These are phyloP conservation scores for Paedocypris micromegethes DNA, from an alignment of 2,797 vertebrate genomes.

Conservation along the genomic window DNA sequence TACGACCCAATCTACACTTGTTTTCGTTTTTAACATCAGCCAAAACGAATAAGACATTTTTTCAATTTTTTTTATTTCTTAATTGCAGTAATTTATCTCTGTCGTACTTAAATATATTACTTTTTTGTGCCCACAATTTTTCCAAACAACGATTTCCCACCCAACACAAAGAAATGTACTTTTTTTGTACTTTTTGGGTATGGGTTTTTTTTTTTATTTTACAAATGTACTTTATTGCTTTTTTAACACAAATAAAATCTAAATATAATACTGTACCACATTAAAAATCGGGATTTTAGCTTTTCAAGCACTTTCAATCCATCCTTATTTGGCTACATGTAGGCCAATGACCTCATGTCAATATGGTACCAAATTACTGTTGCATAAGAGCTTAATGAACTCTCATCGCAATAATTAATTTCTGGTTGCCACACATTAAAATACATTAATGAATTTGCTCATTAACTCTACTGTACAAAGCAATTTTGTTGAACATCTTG, in stretches of 20 bases:
- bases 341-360: constrained; percentile 49
- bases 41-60: too few relatives aligned
- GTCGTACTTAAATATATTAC: too few relatives aligned
- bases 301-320: constrained; percentile 37
- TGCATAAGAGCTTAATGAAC: constrained; percentile 54
- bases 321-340: constrained; percentile 47
- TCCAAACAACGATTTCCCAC: too few relatives aligned
- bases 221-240: constrained; percentile 1
- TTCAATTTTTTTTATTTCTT: too few relatives aligned
- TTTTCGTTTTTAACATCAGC: too few relatives aligned
- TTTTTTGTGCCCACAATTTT: too few relatives aligned
- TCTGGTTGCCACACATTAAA: constrained; percentile 50
- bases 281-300: constrained; percentile 9
- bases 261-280: too few relatives aligned
- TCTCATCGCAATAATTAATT: constrained; percentile 54
- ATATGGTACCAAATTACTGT: constrained; percentile 50
- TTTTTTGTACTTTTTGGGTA: too few relatives aligned
- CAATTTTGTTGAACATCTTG: constrained; percentile 32
- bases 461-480: constrained; percentile 42
- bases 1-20: too few relatives aligned
- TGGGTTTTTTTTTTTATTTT: neutral
- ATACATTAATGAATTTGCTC: constrained; percentile 52
- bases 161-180: too few relatives aligned
- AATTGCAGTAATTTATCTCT: too few relatives aligned
- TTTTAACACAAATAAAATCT: too few relatives aligned